Evolutionary conservation across 2,888 invertebrate species (phyloP), one percentile per base, ranked within the genome.

Genomic region (Deilephila elpenor): DNA sequence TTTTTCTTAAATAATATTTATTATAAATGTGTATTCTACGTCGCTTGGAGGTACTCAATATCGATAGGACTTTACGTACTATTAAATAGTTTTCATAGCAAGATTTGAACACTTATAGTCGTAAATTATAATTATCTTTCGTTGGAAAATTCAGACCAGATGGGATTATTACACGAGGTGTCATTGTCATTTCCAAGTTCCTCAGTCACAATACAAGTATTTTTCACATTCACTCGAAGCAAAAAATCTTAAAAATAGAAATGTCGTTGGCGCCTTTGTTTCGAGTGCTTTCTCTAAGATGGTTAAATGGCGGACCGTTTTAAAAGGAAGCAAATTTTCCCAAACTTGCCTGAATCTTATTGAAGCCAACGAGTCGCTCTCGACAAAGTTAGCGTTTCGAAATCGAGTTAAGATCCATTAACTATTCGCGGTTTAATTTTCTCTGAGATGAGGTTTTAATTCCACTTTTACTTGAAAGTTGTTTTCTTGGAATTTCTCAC

Each of bases 371-470:
- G 89, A 88, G 86, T 87, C 87, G 83, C 86, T 90, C 87, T 89
- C 83, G 83, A 86, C 86, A 87, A 90, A 92, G 91, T 92, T 92
- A 88, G 85, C 88, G 88, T 90, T 92, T 89, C 84, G 82, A 86
- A 93, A 92, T 92, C 88, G 84, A 91, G 91, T 92, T 91, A 91
- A 91, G 91, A 91, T 84, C 89, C 90, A 91, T 92, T 93, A 91
- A 91, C 91, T 91, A 92, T 90, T 91, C 87, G 89, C 80, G 91
- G 91, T 91, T 91, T 89, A 91, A 91, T 90, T 91, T 90, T 90
- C 88, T 86, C 84, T 82, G 82, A 84, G 88, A 92, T 90, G 88
- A 89, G 90, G 86, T 91, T 91, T 91, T 90, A 91, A 91, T 89
- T 90, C 84, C 79, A 86, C 84, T 88, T 86, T 84, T 84, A 83